These are phyloP conservation scores for Lochmaea capreae DNA, from an alignment of 2,888 invertebrate genomes.

Conservation along the genomic window DNA sequence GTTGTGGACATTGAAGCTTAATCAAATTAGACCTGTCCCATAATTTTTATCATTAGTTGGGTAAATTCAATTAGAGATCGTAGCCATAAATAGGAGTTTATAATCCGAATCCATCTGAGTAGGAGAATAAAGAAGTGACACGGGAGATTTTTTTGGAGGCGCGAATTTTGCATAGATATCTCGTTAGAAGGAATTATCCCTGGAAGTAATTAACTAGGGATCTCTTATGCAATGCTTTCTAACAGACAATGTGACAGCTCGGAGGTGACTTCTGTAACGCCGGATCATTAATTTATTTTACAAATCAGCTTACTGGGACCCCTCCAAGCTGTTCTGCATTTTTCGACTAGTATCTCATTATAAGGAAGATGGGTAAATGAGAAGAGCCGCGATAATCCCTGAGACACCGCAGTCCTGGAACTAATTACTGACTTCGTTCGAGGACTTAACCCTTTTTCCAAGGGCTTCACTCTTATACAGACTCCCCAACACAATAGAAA, in stretches of 20 bases:
- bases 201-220: constrained; percentile 64
- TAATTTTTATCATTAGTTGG: constrained; percentile 32
- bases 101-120: constrained; percentile 36
- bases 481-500: constrained; percentile 43
- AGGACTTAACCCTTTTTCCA: constrained; percentile 57
- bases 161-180: constrained; percentile 63
- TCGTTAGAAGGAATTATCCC: constrained; percentile 65
- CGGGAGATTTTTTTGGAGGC: constrained; percentile 48
- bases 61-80: constrained; percentile 37
- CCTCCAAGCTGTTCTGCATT: constrained; percentile 60
- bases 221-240: constrained; percentile 59
- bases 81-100: constrained; percentile 42
- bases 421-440: constrained; percentile 59
- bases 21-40: constrained; percentile 21
- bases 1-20: background rate
- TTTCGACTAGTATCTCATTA: constrained; percentile 61
- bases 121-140: constrained; percentile 45
- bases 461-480: constrained; percentile 45
- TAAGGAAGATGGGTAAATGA: constrained; percentile 61
- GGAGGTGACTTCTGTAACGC: constrained; percentile 65
- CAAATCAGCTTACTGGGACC: constrained; percentile 66
- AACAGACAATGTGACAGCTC: constrained; percentile 65
- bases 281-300: constrained; percentile 67
- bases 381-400: constrained; percentile 63
- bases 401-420: constrained; percentile 58